These are phyloP conservation scores for Megalops cyprinoides DNA, from an alignment of 2,797 vertebrate species.

Conservation along the genomic window DNA sequence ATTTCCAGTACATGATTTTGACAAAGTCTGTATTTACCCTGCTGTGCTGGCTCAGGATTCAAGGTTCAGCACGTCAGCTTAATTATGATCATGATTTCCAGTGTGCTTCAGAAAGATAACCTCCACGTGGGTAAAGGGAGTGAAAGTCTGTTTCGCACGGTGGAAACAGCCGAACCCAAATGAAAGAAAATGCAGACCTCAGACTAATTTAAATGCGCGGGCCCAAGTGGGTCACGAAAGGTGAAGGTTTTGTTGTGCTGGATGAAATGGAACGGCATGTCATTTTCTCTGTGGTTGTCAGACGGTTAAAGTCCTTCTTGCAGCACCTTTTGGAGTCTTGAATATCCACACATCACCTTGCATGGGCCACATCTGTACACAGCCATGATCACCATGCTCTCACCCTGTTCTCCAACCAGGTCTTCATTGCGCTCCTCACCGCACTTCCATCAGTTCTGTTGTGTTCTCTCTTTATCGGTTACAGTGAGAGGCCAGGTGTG, in stretches of 20 bases:
- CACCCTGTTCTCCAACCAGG: conserved; percentile 32
- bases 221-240: conserved; percentile 8
- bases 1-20: background rate
- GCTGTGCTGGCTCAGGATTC: conserved; percentile 8
- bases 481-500: background rate
- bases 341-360: conserved; percentile 18
- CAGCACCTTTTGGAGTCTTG: background rate
- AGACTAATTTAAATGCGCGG: conserved; percentile 36
- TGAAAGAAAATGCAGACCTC: conserved; percentile 40
- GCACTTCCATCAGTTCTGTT: background rate
- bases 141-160: background rate
- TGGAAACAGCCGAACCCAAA: background rate
- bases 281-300: background rate
- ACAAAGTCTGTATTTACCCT: conserved; percentile 8
- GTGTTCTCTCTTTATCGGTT: background rate
- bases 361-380: conserved; percentile 41
- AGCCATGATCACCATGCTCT: conserved; percentile 28
- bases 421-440: background rate
- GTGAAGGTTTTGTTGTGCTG: conserved; percentile 1
- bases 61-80: background rate
- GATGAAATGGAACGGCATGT: background rate
- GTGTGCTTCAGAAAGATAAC: background rate
- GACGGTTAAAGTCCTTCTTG: background rate
- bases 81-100: conserved; percentile 18
- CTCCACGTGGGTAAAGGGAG: background rate